Conservation (phyloP, 2,113 vertebrate genomes). For the Emydura subglobosa region DNA sequence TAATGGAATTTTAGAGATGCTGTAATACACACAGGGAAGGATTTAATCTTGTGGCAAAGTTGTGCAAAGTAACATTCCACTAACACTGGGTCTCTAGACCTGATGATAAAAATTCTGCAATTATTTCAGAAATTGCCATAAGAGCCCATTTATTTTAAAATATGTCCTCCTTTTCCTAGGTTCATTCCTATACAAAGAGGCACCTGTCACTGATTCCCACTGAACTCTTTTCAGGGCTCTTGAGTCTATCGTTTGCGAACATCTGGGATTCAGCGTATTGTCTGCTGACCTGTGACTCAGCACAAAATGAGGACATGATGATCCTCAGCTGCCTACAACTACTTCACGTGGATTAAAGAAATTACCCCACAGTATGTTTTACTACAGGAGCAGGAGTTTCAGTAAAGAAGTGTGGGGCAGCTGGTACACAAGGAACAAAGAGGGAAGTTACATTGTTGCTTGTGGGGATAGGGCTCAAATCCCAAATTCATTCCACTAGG, state of each 20-base stretch:
- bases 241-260: slow-evolving; percentile 54
- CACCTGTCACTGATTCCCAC: slow-evolving; percentile 34
- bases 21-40: not conserved
- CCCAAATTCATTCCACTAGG: not conserved
- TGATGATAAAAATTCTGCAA: slow-evolving; percentile 25
- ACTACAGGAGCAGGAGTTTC: slow-evolving; percentile 10
- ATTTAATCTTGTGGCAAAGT: not conserved
- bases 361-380: slow-evolving; percentile 52
- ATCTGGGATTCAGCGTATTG: slow-evolving; percentile 72
- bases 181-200: slow-evolving; percentile 1
- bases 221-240: slow-evolving; percentile 50
- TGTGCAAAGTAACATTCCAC: not conserved
- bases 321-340: slow-evolving; percentile 65
- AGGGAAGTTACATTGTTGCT: not conserved
- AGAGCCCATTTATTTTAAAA: slow-evolving; percentile 20
- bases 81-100: not conserved
- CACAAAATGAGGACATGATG: slow-evolving; percentile 62
- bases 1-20: not conserved
- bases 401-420: slow-evolving; percentile 24
- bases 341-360: slow-evolving; percentile 58
- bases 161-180: slow-evolving; percentile 11
- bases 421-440: not conserved
- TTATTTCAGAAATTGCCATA: slow-evolving; percentile 10
- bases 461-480: not conserved
- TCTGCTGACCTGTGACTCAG: slow-evolving; percentile 68